phyloP scores from a whole-genome alignment of 2,113 vertebrate genomes.

The Phyllostomus hastatus region DNA sequence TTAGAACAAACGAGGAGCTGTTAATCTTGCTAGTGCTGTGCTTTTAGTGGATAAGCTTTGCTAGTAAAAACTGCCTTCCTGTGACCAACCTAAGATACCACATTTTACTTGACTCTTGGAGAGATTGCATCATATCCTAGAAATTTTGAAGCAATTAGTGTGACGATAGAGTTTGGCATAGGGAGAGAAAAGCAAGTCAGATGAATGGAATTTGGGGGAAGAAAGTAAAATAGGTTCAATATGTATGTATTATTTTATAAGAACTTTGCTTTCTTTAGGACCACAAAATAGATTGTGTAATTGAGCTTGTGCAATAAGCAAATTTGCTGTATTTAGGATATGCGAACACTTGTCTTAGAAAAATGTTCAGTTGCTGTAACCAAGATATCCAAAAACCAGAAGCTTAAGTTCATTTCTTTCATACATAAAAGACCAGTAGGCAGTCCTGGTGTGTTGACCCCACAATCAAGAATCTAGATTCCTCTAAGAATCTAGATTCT shows the following conservation, averaged over 20 bases:
- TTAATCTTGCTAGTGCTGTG: neutral
- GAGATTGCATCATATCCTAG: neutral
- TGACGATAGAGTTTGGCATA: neutral
- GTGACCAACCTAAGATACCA: neutral
- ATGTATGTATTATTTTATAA: neutral
- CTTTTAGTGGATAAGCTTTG: neutral
- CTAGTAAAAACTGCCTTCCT: slow-evolving; percentile 5
- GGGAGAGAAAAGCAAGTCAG: neutral
- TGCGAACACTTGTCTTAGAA: neutral
- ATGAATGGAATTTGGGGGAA: neutral
- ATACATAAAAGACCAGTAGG: neutral
- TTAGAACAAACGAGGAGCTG: neutral
- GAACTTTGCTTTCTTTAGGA: neutral
- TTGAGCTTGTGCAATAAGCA: neutral
- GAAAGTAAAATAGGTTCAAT: neutral
- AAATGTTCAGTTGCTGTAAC: neutral
- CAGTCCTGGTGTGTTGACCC: neutral
- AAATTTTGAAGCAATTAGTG: neutral
- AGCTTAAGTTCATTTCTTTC: neutral
- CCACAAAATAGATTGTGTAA: neutral
- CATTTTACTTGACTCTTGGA: neutral
- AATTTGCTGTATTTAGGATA: neutral
- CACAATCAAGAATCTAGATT: neutral
- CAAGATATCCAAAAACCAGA: neutral
- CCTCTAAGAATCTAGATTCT: neutral